phyloP scores from a whole-genome alignment of 2,888 invertebrate species.

The Platycheirus rosarum region DNA sequence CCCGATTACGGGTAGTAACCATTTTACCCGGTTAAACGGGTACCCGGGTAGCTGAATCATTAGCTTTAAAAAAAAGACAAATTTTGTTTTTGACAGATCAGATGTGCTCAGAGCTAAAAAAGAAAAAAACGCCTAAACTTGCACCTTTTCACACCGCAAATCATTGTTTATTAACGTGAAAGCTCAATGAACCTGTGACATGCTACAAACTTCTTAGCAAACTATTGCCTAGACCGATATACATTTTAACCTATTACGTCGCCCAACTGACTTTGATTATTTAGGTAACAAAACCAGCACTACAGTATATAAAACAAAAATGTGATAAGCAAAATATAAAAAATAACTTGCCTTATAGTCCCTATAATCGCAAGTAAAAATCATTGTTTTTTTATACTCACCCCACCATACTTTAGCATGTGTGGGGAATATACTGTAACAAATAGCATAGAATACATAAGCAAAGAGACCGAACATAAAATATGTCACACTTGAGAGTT shows the following conservation, averaged over 20 bases:
- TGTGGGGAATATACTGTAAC: conserved; percentile 31
- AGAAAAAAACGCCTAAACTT: conserved; percentile 1
- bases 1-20: too few species aligned
- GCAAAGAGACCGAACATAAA: conserved; percentile 56
- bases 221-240: background rate
- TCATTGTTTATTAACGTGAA: background rate
- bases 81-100: too few species aligned
- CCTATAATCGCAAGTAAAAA: too few species aligned
- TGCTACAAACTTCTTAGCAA: background rate
- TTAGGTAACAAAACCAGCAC: conserved; percentile 15
- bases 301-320: conserved; percentile 8
- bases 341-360: too few species aligned
- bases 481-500: conserved; percentile 64
- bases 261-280: background rate
- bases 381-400: background rate
- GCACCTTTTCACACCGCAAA: conserved; percentile 1
- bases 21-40: too few species aligned
- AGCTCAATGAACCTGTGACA: conserved; percentile 17
- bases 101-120: too few species aligned
- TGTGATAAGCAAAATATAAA: conserved; percentile 28
- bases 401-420: background rate
- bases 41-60: too few species aligned
- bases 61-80: too few species aligned
- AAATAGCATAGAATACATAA: conserved; percentile 29
- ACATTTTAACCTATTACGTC: background rate